Percentiles rank a stretch among this genome's conserved stretches.
Conservation (phyloP, 1,140 invertebrate genomes). For the Zaprionus tsacasi region DNA sequence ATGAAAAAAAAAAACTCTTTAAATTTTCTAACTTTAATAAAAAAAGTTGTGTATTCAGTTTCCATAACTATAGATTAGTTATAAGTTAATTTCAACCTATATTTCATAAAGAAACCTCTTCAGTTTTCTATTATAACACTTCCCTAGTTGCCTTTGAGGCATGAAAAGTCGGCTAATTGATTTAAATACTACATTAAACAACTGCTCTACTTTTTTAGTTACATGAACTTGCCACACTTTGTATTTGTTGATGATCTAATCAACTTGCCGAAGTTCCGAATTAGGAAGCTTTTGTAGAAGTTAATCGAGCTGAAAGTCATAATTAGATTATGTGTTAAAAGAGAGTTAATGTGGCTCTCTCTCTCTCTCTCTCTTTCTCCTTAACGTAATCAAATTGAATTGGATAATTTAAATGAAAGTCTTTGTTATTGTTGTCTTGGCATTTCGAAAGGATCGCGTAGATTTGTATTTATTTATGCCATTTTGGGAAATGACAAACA, state of each 20-base stretch:
- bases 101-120: not conserved
- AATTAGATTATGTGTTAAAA: conserved; percentile 4
- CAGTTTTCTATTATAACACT: not conserved
- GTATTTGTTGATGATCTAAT: not conserved
- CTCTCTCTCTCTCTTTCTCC: not conserved
- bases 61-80: not conserved
- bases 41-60: not conserved
- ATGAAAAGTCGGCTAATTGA: not conserved
- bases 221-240: conserved; percentile 2
- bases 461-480: conserved; percentile 6
- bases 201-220: not conserved
- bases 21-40: not conserved
- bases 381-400: conserved; percentile 2
- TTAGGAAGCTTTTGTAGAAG: conserved; percentile 2
- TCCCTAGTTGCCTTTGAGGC: not conserved
- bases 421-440: not conserved
- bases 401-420: conserved; percentile 2
- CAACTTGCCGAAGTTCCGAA: not conserved
- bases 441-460: conserved; percentile 5
- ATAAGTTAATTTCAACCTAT: not conserved
- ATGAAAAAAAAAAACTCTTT: not conserved
- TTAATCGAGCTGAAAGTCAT: conserved; percentile 3
- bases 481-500: conserved; percentile 13
- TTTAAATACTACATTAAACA: not conserved
- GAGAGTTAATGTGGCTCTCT: not conserved